These are phyloP conservation scores for Zelleria hepariella DNA, from an alignment of 2,888 invertebrate genomes.

Conservation along the genomic window DNA sequence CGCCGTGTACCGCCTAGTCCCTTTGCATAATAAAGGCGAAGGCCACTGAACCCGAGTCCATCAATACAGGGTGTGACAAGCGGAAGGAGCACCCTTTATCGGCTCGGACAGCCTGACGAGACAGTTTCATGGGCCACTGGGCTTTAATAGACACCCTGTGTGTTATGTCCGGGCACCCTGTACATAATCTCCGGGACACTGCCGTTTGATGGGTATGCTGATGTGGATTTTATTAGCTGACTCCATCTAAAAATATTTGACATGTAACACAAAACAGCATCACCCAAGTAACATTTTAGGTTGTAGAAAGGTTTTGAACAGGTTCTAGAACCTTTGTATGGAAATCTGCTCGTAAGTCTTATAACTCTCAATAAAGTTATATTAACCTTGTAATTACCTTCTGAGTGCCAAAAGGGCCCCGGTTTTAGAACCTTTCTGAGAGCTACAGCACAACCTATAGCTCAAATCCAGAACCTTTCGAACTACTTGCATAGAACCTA, in stretches of 20 bases:
- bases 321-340: too few relatives aligned
- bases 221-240: not conserved
- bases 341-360: too few relatives aligned
- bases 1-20: not conserved
- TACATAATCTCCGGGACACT: not conserved
- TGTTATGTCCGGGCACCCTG: not conserved
- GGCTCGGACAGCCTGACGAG: not conserved
- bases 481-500: too few relatives aligned
- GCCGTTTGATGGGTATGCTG: not conserved
- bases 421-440: too few relatives aligned
- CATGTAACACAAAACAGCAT: too few relatives aligned
- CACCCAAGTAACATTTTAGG: too few relatives aligned
- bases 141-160: not conserved
- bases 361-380: too few relatives aligned
- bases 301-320: too few relatives aligned
- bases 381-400: too few relatives aligned
- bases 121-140: not conserved
- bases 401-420: too few relatives aligned
- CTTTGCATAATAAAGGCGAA: conserved; percentile 1
- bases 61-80: not conserved
- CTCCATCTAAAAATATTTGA: not conserved
- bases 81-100: not conserved
- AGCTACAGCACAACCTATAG: too few relatives aligned
- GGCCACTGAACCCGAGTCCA: not conserved
- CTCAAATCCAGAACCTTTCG: too few relatives aligned